These are phyloP conservation scores for Dryoscopus gambensis DNA, from an alignment of 2,113 vertebrate species.

Conservation along the genomic window DNA sequence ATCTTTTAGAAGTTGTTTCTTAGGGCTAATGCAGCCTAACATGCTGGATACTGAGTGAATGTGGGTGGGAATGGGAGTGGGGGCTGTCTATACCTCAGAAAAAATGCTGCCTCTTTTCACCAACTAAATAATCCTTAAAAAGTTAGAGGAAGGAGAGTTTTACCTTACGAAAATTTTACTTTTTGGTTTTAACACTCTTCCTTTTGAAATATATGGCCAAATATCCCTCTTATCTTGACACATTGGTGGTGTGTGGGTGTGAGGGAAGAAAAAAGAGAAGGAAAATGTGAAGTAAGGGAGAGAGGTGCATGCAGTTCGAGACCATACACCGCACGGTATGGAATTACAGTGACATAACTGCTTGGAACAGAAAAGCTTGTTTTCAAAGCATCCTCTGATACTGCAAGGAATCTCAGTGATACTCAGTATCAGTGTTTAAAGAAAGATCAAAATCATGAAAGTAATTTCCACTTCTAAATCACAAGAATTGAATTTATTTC, in stretches of 20 bases:
- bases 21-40: slow-evolving; percentile 1
- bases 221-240: neutral
- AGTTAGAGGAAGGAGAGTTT: neutral
- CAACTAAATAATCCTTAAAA: neutral
- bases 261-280: neutral
- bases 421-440: neutral
- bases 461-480: neutral
- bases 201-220: neutral
- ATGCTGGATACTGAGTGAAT: neutral
- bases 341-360: neutral
- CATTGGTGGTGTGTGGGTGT: neutral
- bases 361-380: neutral
- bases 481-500: neutral
- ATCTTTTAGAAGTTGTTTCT: slow-evolving; percentile 55
- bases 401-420: neutral
- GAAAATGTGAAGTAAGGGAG: neutral
- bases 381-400: neutral
- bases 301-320: neutral
- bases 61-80: neutral
- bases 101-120: neutral
- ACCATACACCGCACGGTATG: neutral
- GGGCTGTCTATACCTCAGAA: neutral
- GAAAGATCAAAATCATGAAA: neutral
- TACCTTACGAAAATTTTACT: neutral
- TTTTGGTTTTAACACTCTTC: neutral